Conservation (phyloP, 1,140 invertebrate genomes). For the Zaprionus africanus region DNA sequence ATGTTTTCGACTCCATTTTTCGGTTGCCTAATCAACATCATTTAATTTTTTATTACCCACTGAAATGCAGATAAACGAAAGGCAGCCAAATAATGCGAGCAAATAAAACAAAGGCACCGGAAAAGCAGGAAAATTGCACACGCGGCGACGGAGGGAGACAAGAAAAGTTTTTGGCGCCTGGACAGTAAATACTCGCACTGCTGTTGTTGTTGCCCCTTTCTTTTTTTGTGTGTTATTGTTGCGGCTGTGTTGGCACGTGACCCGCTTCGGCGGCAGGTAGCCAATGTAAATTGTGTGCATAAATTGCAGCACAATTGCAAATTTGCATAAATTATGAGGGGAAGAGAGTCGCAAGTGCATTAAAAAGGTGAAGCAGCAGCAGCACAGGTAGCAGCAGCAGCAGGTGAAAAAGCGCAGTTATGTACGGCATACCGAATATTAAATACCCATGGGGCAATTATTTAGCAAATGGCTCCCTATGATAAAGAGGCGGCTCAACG, state of each 20-base stretch:
- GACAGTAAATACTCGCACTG: slow-evolving; percentile 18
- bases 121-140: slow-evolving; percentile 22
- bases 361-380: slow-evolving; percentile 28
- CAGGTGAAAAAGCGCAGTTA: slow-evolving; percentile 12
- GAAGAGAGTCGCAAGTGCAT: slow-evolving; percentile 38
- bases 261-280: slow-evolving; percentile 34
- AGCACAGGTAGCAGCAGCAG: slow-evolving; percentile 18
- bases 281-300: slow-evolving; percentile 56
- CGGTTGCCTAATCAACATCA: slow-evolving; percentile 42
- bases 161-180: slow-evolving; percentile 39
- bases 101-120: slow-evolving; percentile 25
- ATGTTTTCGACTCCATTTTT: slow-evolving; percentile 22
- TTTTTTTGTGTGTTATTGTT: slow-evolving; percentile 15
- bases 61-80: slow-evolving; percentile 46
- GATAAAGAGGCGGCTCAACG: not conserved
- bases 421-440: slow-evolving; percentile 26
- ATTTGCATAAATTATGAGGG: slow-evolving; percentile 69
- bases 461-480: not conserved
- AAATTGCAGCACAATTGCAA: slow-evolving; percentile 57
- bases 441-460: slow-evolving; percentile 15
- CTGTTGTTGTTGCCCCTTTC: slow-evolving; percentile 10
- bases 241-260: slow-evolving; percentile 39
- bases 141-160: slow-evolving; percentile 12
- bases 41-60: slow-evolving; percentile 43
- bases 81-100: not conserved